These are phyloP conservation scores for Oryzias javanicus DNA, from an alignment of 2,113 vertebrate species.

Conservation along the genomic window DNA sequence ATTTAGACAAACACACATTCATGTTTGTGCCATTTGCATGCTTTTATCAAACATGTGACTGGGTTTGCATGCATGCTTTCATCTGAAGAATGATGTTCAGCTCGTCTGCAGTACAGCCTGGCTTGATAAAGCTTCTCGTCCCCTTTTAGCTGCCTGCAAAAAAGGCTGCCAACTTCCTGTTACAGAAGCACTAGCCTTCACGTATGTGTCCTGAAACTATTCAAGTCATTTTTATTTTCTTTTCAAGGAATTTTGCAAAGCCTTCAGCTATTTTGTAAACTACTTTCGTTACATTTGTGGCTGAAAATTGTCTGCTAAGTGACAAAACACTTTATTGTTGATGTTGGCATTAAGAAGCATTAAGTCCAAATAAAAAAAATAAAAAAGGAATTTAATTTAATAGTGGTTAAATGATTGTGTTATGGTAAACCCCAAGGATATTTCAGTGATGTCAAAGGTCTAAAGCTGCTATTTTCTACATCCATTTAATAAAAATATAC, in stretches of 20 bases:
- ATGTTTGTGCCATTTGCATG: conserved; percentile 17
- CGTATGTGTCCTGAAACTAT: neutral
- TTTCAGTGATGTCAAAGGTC: neutral
- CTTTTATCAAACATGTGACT: conserved; percentile 3
- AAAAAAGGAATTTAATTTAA: neutral
- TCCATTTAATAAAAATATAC: neutral
- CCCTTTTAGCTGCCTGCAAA: conserved; percentile 9
- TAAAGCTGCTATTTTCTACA: neutral
- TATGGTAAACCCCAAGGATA: neutral
- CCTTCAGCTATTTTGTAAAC: too few relatives aligned
- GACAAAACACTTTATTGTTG: too few relatives aligned
- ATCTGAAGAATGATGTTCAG: neutral
- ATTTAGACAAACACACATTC: conserved; percentile 1
- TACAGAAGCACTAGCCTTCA: conserved; percentile 4
- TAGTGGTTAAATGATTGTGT: neutral
- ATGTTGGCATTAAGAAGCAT: too few relatives aligned
- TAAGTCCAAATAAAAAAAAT: neutral
- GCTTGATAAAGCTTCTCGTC: conserved; percentile 12
- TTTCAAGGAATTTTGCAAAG: too few relatives aligned
- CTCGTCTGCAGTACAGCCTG: neutral
- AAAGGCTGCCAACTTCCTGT: conserved; percentile 34
- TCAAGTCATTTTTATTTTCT: too few relatives aligned
- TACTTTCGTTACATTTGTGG: too few relatives aligned
- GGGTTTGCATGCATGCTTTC: conserved; percentile 25
- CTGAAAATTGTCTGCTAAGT: too few relatives aligned